Evolutionary conservation across 2,888 invertebrate genomes (phyloP).

Genomic region (Cyclophora albipunctata): DNA sequence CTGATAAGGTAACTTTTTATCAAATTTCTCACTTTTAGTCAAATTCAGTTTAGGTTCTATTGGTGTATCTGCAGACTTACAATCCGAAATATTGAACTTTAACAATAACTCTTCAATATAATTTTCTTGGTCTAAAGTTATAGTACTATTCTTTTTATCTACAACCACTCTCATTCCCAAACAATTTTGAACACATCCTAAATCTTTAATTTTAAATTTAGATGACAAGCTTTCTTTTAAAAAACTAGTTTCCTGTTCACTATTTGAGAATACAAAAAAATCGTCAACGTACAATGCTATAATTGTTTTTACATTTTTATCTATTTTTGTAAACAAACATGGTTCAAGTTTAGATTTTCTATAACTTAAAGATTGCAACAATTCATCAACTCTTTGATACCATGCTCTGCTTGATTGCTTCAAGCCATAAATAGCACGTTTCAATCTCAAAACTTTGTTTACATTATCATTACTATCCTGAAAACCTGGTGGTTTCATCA

Average conservation of each 20-base stretch:
- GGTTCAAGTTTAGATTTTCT: conserved; percentile 18
- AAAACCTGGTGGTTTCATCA: conserved; percentile 12
- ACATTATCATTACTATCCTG: background rate
- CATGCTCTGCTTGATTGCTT: conserved; percentile 22
- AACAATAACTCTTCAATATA: background rate
- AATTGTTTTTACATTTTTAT: conserved; percentile 9
- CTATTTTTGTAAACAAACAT: conserved; percentile 21
- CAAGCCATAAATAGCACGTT: conserved; percentile 22
- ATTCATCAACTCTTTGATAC: conserved; percentile 19
- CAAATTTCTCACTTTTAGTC: conserved; percentile 7
- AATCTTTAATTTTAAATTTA: no score
- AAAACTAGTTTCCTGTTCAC: conserved; percentile 6
- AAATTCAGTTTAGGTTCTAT: conserved; percentile 4
- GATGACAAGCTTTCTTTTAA: no score
- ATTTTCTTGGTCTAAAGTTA: conserved; percentile 2
- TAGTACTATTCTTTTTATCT: conserved; percentile 4
- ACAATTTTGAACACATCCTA: conserved; percentile 6
- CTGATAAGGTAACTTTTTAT: conserved; percentile 6
- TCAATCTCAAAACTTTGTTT: conserved; percentile 19
- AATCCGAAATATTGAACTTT: conserved; percentile 2
- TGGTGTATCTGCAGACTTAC: conserved; percentile 12
- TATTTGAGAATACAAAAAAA: background rate
- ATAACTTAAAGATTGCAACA: conserved; percentile 10
- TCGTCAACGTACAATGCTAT: conserved; percentile 7
- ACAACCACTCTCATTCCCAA: conserved; percentile 14